Percentiles rank a stretch among this genome's conserved stretches.
These are phyloP conservation scores for Catostomus latipinnis DNA, from an alignment of 2,797 vertebrate genomes.

Conservation along the genomic window DNA sequence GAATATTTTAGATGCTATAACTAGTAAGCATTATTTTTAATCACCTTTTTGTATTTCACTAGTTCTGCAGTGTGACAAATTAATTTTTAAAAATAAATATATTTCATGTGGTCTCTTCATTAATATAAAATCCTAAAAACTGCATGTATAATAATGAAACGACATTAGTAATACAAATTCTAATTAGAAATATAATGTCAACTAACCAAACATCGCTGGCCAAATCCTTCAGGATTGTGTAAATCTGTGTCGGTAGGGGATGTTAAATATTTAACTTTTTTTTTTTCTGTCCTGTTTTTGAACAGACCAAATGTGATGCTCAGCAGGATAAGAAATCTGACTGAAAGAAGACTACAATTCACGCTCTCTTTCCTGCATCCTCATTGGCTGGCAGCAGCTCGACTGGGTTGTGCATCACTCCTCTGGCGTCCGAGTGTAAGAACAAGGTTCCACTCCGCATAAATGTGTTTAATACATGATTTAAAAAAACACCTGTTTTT, in stretches of 20 bases:
- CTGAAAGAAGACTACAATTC: conserved; percentile 58
- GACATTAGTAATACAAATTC: too few relatives aligned
- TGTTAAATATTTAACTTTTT: background rate
- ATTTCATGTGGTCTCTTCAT: too few relatives aligned
- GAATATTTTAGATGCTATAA: too few relatives aligned
- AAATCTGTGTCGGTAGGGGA: background rate
- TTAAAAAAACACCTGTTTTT: background rate
- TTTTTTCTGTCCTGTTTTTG: conserved; percentile 18
- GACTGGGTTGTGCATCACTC: conserved; percentile 13
- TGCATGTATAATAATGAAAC: too few relatives aligned
- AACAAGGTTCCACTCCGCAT: conserved; percentile 3
- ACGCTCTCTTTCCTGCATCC: conserved; percentile 18
- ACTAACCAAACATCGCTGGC: background rate
- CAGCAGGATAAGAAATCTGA: conserved; percentile 76
- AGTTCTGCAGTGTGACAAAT: too few relatives aligned
- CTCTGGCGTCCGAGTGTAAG: conserved; percentile 11
- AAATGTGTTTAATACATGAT: background rate
- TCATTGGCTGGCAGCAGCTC: conserved; percentile 29
- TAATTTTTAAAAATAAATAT: too few relatives aligned
- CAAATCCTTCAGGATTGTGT: background rate
- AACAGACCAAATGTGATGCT: conserved; percentile 68
- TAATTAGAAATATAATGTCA: too few relatives aligned
- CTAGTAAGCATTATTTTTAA: too few relatives aligned
- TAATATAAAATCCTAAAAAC: too few relatives aligned
- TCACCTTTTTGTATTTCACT: too few relatives aligned